Percentiles rank a stretch among this genome's conserved stretches.
Evolutionary conservation across 2,113 vertebrate genomes (phyloP).

Genomic region (Poeciliopsis retropinna): DNA sequence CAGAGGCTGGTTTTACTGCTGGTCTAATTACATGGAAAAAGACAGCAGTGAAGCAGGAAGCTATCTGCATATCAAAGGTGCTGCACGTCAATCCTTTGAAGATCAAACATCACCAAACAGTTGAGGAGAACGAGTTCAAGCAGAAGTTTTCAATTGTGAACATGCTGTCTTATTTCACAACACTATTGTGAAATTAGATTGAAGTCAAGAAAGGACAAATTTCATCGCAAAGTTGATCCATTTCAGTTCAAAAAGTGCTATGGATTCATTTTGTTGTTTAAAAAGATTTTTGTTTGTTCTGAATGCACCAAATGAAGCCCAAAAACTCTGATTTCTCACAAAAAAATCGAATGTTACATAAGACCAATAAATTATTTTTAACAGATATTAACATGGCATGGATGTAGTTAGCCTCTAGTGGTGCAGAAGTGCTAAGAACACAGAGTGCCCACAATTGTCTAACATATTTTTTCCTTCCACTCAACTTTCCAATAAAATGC

Average conservation of each 20-base stretch:
- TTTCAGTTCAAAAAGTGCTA: background rate
- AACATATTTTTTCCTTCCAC: background rate
- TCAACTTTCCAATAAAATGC: background rate
- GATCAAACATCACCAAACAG: conserved; percentile 40
- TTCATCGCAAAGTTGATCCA: background rate
- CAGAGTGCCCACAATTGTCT: background rate
- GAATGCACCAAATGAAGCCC: background rate
- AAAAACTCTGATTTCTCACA: background rate
- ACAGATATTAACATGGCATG: background rate
- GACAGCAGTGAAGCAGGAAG: conserved; percentile 1
- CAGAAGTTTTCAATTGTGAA: conserved; percentile 19
- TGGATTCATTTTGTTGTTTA: background rate
- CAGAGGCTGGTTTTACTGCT: background rate
- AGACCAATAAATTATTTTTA: background rate
- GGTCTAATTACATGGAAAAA: conserved; percentile 52
- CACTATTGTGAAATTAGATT: background rate
- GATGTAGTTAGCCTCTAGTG: background rate
- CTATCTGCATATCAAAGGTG: conserved; percentile 61
- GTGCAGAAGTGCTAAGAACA: background rate
- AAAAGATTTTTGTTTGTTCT: background rate
- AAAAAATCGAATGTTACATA: background rate
- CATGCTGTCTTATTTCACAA: conserved; percentile 1
- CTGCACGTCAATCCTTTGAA: conserved; percentile 36
- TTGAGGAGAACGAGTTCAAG: conserved; percentile 13
- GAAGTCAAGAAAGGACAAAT: background rate